phyloP scores from a whole-genome alignment of 2,888 invertebrate genomes.

The Mythimna pallens region DNA sequence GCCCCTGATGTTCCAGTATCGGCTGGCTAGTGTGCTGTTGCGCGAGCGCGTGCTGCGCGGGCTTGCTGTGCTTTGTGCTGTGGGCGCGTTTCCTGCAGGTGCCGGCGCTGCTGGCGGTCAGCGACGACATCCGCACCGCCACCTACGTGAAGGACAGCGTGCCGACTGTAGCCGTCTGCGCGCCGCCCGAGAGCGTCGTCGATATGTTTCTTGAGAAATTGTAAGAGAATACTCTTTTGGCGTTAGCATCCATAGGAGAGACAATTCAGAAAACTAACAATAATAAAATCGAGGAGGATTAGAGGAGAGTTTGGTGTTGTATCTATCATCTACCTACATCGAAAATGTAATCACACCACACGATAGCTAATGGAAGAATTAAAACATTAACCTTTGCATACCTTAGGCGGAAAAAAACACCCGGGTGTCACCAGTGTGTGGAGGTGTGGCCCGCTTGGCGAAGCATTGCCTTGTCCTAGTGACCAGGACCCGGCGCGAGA shows the following conservation, averaged over 20 bases:
- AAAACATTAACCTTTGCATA: no score
- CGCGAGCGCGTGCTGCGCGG: constrained; percentile 81
- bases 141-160: constrained; percentile 56
- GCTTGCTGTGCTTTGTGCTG: constrained; percentile 79
- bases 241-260: no score
- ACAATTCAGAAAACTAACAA: no score
- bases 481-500: no score
- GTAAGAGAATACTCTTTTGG: constrained; percentile 65
- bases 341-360: no score
- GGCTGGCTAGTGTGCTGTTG: constrained; percentile 80
- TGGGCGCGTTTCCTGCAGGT: constrained; percentile 82
- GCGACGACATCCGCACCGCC: constrained; percentile 66
- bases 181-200: constrained; percentile 70
- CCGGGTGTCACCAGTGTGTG: no score
- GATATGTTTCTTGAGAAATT: constrained; percentile 66
- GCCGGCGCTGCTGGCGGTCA: constrained; percentile 79
- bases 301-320: not conserved
- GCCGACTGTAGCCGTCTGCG: constrained; percentile 78
- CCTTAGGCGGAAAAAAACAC: no score
- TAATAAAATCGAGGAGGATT: not conserved
- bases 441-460: no score
- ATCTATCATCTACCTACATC: no score
- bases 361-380: no score
- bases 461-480: no score
- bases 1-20: constrained; percentile 37